Percentiles rank a stretch among this genome's conserved stretches.
Conservation (phyloP, 2,888 invertebrate species). For the Stictocephala bisonia region DNA sequence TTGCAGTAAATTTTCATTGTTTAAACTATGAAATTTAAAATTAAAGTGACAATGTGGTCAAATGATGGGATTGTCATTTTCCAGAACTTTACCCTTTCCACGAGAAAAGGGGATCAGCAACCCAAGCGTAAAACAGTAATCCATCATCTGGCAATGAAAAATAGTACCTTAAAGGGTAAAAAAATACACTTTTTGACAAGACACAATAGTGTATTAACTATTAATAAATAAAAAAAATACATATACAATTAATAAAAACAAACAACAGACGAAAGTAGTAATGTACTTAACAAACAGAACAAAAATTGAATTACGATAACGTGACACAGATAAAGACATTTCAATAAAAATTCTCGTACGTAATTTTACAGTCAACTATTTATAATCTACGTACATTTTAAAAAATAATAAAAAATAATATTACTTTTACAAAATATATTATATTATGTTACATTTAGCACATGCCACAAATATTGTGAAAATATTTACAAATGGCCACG, state of each 20-base stretch:
- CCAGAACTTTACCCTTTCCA: no score
- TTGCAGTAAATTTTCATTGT: no score
- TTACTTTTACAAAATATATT: conserved; percentile 42
- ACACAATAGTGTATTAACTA: neutral
- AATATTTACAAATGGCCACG: conserved; percentile 43
- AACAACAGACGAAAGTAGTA: conserved; percentile 5
- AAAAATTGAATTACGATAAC: neutral
- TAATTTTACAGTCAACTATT: neutral
- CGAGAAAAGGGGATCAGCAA: no score
- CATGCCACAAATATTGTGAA: conserved; percentile 42
- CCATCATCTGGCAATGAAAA: no score
- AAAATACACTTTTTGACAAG: no score
- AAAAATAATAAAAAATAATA: conserved; percentile 40
- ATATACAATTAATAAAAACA: conserved; percentile 22
- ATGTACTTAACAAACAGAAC: neutral
- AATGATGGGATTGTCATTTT: no score
- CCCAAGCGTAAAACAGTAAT: no score
- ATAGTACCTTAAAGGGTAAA: no score
- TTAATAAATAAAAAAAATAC: conserved; percentile 24
- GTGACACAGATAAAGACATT: neutral
- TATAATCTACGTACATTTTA: conserved; percentile 25
- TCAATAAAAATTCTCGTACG: conserved; percentile 11
- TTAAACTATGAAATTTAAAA: no score
- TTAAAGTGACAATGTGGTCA: no score
- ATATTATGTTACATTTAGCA: conserved; percentile 44